These are phyloP conservation scores for Leptobrachium ailaonicum DNA, from an alignment of 2,113 vertebrate genomes.

Conservation along the genomic window DNA sequence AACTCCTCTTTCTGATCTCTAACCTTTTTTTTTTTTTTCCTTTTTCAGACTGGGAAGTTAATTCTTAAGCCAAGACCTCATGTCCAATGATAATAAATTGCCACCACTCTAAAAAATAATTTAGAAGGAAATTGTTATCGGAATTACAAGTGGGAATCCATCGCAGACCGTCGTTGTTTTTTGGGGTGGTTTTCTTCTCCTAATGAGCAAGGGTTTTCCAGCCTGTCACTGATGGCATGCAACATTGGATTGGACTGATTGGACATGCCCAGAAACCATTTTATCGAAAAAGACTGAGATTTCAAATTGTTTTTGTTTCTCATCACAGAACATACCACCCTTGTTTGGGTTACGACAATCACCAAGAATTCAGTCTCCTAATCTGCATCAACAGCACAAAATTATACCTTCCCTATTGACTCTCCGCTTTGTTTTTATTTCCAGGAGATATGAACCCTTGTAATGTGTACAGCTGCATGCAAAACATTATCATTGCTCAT, in stretches of 20 bases:
- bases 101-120: not conserved
- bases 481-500: too few species aligned
- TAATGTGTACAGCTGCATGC: too few species aligned
- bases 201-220: not conserved
- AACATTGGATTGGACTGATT: not conserved
- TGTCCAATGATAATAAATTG: conserved; percentile 77
- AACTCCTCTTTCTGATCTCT: too few species aligned
- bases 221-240: not conserved
- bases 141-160: not conserved
- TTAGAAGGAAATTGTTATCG: not conserved
- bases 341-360: too few species aligned
- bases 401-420: too few species aligned
- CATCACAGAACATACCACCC: too few species aligned
- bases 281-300: too few species aligned
- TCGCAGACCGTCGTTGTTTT: not conserved
- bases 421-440: too few species aligned
- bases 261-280: not conserved
- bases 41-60: conserved; percentile 91
- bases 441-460: too few species aligned
- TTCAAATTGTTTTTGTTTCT: too few species aligned
- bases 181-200: not conserved
- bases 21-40: conserved; percentile 6
- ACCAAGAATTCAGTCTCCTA: too few species aligned
- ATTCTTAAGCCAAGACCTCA: conserved; percentile 96
- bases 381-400: too few species aligned